These are phyloP conservation scores for Pogonomyrmex barbatus DNA, from an alignment of 1,140 invertebrate species.

Conservation along the genomic window DNA sequence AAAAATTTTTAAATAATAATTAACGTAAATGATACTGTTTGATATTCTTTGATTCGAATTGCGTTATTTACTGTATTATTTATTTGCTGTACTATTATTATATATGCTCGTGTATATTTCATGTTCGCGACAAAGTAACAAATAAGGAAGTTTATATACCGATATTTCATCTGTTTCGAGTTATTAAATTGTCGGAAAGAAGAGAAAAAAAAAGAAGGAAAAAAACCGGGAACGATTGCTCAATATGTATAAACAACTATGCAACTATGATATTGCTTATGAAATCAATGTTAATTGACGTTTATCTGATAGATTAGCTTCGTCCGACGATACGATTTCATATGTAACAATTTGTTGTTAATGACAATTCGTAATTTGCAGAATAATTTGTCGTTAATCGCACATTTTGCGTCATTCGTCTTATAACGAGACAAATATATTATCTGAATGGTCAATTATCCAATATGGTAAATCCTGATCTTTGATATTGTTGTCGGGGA, in stretches of 20 bases:
- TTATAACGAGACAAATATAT: slow-evolving; percentile 1
- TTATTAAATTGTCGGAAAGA: slow-evolving; percentile 18
- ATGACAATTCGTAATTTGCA: slow-evolving; percentile 4
- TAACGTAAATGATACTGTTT: background rate
- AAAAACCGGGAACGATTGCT: background rate
- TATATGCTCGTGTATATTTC: background rate
- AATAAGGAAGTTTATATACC: background rate
- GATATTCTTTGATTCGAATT: too few species aligned
- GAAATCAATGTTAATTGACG: slow-evolving; percentile 38
- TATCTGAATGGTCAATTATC: slow-evolving; percentile 30
- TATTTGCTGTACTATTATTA: background rate
- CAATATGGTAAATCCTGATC: background rate
- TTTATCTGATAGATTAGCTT: background rate
- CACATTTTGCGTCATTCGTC: background rate
- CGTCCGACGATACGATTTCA: background rate
- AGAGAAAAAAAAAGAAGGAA: background rate
- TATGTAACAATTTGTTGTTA: background rate
- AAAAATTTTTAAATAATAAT: background rate
- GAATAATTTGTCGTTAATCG: background rate
- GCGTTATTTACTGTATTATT: background rate
- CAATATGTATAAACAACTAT: background rate
- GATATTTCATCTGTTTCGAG: background rate
- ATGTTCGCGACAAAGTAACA: slow-evolving; percentile 3
- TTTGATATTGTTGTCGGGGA: slow-evolving; percentile 25
- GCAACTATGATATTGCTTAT: background rate